Evolutionary conservation across 2,113 vertebrate species (phyloP).

Genomic region (Mus pahari): DNA sequence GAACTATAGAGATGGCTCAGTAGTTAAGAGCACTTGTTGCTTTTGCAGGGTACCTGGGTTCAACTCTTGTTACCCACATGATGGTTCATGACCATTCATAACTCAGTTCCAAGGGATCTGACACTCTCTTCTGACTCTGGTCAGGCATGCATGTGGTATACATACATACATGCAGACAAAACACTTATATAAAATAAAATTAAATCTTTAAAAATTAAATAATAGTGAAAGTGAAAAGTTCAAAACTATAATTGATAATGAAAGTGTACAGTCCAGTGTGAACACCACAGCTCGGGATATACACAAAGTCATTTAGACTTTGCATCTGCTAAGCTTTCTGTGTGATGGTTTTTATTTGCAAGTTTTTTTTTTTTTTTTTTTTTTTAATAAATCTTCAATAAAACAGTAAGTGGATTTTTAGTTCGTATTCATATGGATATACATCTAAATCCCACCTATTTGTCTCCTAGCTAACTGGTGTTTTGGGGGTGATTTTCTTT

Average conservation of each 20-base stretch:
- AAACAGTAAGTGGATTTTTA: neutral
- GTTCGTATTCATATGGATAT: neutral
- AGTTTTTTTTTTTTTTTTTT: neutral
- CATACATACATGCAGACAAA: neutral
- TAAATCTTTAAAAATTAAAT: neutral
- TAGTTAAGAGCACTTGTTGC: neutral
- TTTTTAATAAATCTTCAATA: neutral
- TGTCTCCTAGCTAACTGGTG: constrained; percentile 30
- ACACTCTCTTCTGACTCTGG: neutral
- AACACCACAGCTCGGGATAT: too few relatives aligned
- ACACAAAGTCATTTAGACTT: neutral
- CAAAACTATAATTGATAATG: neutral
- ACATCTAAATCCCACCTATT: neutral
- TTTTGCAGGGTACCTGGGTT: neutral
- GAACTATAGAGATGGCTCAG: neutral
- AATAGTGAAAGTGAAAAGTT: neutral
- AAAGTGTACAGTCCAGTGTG: neutral
- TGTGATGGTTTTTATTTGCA: neutral
- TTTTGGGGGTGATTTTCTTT: constrained; percentile 50
- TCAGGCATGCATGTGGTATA: neutral
- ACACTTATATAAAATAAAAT: neutral
- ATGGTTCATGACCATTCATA: neutral
- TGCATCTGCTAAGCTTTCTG: neutral
- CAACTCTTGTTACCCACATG: neutral
- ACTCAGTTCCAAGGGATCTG: neutral